Conservation (phyloP, 2,888 invertebrate genomes). For the Andrena flavipes region DNA sequence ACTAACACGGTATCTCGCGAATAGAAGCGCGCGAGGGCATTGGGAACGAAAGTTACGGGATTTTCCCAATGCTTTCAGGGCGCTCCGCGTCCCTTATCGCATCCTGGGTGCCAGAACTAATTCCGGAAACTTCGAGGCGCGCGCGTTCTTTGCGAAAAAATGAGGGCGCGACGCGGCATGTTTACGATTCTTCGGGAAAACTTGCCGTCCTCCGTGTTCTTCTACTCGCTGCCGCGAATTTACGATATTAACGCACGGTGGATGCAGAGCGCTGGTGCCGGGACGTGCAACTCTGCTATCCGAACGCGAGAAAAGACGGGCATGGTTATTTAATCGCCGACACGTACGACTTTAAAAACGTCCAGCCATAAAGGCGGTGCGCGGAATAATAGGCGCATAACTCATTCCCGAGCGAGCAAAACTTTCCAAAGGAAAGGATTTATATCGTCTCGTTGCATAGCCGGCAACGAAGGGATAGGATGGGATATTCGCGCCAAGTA, state of each 20-base stretch:
- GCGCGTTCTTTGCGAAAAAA: neutral
- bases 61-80: conserved; percentile 46
- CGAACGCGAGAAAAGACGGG: conserved; percentile 2
- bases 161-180: neutral
- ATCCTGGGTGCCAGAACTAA: conserved; percentile 58
- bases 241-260: conserved; percentile 54
- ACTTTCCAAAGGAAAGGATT: conserved; percentile 26
- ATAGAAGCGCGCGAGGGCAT: conserved; percentile 2
- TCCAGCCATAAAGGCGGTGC: neutral
- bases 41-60: conserved; percentile 53
- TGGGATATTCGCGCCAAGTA: conserved; percentile 13
- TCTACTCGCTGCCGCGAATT: conserved; percentile 13
- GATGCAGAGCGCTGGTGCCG: conserved; percentile 16
- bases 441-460: conserved; percentile 23
- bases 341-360: conserved; percentile 34
- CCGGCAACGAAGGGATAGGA: conserved; percentile 1
- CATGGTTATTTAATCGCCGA: conserved; percentile 37
- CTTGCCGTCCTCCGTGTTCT: conserved; percentile 12
- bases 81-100: conserved; percentile 41
- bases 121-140: conserved; percentile 52
- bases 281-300: conserved; percentile 17
- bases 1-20: conserved; percentile 39
- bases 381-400: conserved; percentile 35
- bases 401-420: conserved; percentile 25
- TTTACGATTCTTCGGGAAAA: conserved; percentile 49